Conservation (phyloP, 2,113 vertebrate species). For the Trematocara stigmaticum region DNA sequence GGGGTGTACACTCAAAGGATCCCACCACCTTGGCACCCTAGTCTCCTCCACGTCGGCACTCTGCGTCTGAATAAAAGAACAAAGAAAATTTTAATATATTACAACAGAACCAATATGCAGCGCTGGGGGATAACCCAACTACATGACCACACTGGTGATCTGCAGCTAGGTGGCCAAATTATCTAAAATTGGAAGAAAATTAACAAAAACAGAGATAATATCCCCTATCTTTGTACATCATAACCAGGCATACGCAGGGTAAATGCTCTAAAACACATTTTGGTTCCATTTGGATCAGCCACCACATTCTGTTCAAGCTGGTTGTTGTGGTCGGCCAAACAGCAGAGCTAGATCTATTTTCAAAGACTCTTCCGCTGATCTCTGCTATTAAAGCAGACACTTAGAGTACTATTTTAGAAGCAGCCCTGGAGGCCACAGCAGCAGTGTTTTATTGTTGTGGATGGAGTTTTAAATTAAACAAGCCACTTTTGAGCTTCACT, state of each 20-base stretch:
- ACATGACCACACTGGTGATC: too few relatives aligned
- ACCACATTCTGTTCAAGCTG: constrained; percentile 2
- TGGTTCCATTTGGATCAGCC: constrained; percentile 11
- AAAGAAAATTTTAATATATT: too few relatives aligned
- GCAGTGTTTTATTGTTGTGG: constrained; percentile 42
- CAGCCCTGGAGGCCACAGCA: constrained; percentile 14
- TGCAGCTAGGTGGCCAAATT: neutral
- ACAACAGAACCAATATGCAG: too few relatives aligned
- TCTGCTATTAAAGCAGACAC: constrained; percentile 44
- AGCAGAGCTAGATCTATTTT: constrained; percentile 26
- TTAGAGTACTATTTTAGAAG: constrained; percentile 35
- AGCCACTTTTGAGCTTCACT: constrained; percentile 40
- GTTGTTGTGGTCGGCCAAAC: constrained; percentile 32
- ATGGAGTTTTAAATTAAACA: constrained; percentile 43
- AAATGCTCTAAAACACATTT: neutral
- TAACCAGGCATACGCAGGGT: neutral
- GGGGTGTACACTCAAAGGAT: too few relatives aligned
- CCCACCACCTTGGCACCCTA: too few relatives aligned
- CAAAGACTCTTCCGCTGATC: constrained; percentile 33
- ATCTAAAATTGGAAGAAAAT: neutral
- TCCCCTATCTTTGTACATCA: neutral
- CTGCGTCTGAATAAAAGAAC: too few relatives aligned
- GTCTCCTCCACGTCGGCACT: too few relatives aligned
- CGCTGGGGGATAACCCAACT: too few relatives aligned
- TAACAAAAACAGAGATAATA: neutral